Conservation (phyloP, 2,888 invertebrate genomes). For the Cephus rjabovi region DNA sequence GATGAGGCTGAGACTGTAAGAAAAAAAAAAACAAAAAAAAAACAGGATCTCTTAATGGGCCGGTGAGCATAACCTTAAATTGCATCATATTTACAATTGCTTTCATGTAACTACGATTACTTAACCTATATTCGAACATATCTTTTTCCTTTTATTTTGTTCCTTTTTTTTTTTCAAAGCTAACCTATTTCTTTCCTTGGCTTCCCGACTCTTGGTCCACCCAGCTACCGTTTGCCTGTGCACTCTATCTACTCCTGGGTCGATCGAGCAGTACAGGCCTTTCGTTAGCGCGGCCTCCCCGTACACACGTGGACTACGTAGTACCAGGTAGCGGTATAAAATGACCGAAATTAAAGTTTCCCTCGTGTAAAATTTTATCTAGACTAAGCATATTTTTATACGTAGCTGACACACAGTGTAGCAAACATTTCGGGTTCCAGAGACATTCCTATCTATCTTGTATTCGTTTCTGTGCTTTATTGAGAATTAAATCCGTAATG, state of each 20-base stretch:
- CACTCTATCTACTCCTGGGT: constrained; percentile 11
- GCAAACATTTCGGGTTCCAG: too few species aligned
- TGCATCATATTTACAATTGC: neutral
- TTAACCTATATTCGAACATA: neutral
- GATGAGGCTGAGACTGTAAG: too few species aligned
- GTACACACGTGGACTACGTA: neutral
- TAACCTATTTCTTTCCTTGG: neutral
- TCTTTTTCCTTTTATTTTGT: neutral
- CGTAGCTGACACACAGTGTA: neutral
- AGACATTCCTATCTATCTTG: neutral
- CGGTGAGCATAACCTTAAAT: neutral
- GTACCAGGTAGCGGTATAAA: neutral
- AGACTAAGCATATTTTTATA: neutral
- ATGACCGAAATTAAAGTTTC: neutral
- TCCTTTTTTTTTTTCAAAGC: neutral
- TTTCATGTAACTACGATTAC: neutral
- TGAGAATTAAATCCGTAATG: neutral
- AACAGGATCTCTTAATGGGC: neutral
- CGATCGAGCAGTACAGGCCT: constrained; percentile 28
- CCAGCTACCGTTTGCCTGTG: neutral
- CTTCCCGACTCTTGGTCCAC: constrained; percentile 5
- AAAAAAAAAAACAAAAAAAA: neutral
- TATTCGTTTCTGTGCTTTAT: neutral
- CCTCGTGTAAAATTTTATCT: neutral
- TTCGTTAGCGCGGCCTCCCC: neutral